phyloP scores from a whole-genome alignment of 2,113 vertebrate genomes.

The Polyodon spathula region DNA sequence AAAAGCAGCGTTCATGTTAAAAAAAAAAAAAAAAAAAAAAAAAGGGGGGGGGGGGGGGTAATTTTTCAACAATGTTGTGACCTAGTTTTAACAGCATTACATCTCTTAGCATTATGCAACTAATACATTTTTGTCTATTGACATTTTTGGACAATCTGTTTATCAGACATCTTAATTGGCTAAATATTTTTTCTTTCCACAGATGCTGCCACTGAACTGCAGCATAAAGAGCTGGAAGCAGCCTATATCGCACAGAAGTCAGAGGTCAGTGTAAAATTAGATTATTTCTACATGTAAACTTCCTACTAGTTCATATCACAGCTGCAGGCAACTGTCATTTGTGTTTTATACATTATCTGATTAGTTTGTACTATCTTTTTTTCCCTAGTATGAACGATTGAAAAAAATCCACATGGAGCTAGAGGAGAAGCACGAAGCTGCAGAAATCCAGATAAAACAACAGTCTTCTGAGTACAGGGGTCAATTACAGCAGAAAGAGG shows the following conservation, averaged over 20 bases:
- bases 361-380: constrained; percentile 21
- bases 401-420: constrained; percentile 72
- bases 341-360: constrained; percentile 6
- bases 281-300: neutral
- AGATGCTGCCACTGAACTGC: constrained; percentile 70
- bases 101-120: too few relatives aligned
- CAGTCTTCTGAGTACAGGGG: constrained; percentile 75
- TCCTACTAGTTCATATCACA: neutral
- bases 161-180: too few relatives aligned
- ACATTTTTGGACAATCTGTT: too few relatives aligned
- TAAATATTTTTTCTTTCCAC: constrained; percentile 32
- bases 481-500: constrained; percentile 88
- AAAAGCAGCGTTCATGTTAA: too few relatives aligned
- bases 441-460: constrained; percentile 87
- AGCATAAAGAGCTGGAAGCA: constrained; percentile 69
- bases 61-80: too few relatives aligned
- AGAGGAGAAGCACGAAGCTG: constrained; percentile 85
- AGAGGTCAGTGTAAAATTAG: constrained; percentile 60
- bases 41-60: too few relatives aligned
- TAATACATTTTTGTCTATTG: too few relatives aligned
- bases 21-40: too few relatives aligned
- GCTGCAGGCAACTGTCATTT: neutral
- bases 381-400: constrained; percentile 75
- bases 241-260: constrained; percentile 65
- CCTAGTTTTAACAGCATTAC: too few relatives aligned